Evolutionary conservation across 2,113 vertebrate genomes (phyloP), one percentile per base, ranked within the genome.

Genomic region (Sinocyclocheilus maitianheensis): DNA sequence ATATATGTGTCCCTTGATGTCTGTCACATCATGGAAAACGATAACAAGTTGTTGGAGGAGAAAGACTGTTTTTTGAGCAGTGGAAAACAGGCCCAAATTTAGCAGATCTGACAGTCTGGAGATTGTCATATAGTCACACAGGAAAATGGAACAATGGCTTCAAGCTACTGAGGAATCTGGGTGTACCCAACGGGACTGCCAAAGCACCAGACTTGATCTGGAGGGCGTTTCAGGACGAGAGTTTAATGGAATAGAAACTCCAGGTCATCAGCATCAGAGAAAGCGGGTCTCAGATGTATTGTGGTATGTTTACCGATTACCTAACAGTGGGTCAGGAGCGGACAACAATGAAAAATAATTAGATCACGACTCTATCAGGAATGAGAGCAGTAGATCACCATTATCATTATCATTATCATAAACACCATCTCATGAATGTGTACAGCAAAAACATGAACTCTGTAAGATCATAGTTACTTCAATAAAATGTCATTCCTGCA

Each of bases 21-120:
- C 55, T n/a, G 40, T 37, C 63, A 34, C 69, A 65, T 86, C 86
- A 86, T 84, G 86, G 88, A 87, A 86, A 83, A 77, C 22, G 84
- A 86, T 86, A 88, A 86, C 60, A 53, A 3, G 5, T 14, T 77
- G 79, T 72, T 82, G 83, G 53, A 58, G 83, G 63, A 43, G 3
- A 71, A 81, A 63, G 60, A 62, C 63, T 74, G 51, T 88, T 34
- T 75, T 67, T 40, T 84, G n/a, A 84, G 79, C 53, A 74, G 12
- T 86, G 84, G 84, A 84, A 88, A 88, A 86, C 74, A 67, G 76
- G 53, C 80, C 87, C 76, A 88, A 85, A 88, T 83, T 85, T 88
- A 88, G 87, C 60, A 51, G 69, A 76, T 82, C 77, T 63, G 69
- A 81, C 76, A 78, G 84, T 85, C 84, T 88, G 87, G 84, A 88